A percentile compares a stretch with the other conserved stretches of the same genome.
phyloP scores from a whole-genome alignment of 2,113 vertebrate genomes.

The Benitochromis conjunctus region DNA sequence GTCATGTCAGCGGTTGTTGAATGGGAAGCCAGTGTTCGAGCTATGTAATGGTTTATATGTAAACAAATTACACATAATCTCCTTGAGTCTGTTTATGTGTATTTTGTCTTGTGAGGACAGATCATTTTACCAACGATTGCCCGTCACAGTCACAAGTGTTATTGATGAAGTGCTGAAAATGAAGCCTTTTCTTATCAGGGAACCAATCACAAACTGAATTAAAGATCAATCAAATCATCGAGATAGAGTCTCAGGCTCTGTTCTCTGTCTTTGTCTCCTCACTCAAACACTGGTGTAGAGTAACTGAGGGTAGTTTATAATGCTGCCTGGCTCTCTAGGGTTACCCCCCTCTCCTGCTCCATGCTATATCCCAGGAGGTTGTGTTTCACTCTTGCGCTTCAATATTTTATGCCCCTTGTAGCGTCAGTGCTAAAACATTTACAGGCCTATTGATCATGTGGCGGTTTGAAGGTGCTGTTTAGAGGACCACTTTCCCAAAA shows the following conservation, averaged over 20 bases:
- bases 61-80: slow-evolving; percentile 30
- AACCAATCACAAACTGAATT: background rate
- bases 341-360: background rate
- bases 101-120: background rate
- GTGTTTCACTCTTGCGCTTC: slow-evolving; percentile 57
- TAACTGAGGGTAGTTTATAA: slow-evolving; percentile 41
- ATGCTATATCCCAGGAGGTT: slow-evolving; percentile 19
- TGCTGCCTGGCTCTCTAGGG: slow-evolving; percentile 35
- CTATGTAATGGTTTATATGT: slow-evolving; percentile 25
- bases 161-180: slow-evolving; percentile 1
- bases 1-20: slow-evolving; percentile 36
- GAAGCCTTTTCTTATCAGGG: background rate
- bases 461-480: background rate
- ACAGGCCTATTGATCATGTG: slow-evolving; percentile 52
- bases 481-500: slow-evolving; percentile 41
- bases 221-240: slow-evolving; percentile 23
- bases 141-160: background rate
- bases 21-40: slow-evolving; percentile 2
- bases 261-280: background rate
- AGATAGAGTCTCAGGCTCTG: background rate
- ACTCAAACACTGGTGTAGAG: slow-evolving; percentile 27
- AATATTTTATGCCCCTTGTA: slow-evolving; percentile 67
- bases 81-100: background rate
- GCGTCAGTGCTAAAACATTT: slow-evolving; percentile 51
- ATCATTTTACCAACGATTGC: background rate